Evolutionary conservation across 2,113 vertebrate species (phyloP).

Genomic region (Loxodonta africana): DNA sequence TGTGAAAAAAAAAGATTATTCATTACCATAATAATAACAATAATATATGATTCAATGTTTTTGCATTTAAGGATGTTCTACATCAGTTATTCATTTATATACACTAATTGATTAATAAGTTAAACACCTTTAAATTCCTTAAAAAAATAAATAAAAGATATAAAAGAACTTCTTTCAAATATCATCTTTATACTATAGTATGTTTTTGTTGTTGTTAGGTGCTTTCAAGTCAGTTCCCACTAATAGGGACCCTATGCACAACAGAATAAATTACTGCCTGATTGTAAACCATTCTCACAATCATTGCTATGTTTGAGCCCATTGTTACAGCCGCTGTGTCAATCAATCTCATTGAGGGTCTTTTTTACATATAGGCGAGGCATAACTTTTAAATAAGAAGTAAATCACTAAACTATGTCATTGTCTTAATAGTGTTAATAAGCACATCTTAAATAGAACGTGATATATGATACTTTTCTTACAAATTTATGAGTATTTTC

Average conservation of each 20-base stretch:
- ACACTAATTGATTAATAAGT: not conserved
- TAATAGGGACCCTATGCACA: too few species aligned
- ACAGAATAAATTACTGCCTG: too few species aligned
- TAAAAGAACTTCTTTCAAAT: not conserved
- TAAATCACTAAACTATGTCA: not conserved
- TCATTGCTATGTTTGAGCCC: too few species aligned
- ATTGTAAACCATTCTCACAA: too few species aligned
- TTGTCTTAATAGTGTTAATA: not conserved
- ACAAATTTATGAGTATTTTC: not conserved
- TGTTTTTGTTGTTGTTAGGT: too few species aligned
- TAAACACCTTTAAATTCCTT: not conserved
- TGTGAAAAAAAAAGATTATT: not conserved
- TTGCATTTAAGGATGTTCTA: not conserved
- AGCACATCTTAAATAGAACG: not conserved
- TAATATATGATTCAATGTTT: not conserved
- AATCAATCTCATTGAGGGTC: too few species aligned
- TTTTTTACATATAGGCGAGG: not conserved
- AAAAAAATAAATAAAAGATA: not conserved
- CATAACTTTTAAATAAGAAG: slow-evolving; percentile 21
- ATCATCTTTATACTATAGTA: not conserved
- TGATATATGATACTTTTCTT: not conserved
- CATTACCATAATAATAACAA: not conserved
- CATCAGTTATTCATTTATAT: not conserved
- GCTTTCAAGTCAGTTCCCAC: too few species aligned
- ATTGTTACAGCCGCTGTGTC: too few species aligned